These are phyloP conservation scores for Semicossyphus pulcher DNA, from an alignment of 2,113 vertebrate genomes.

Conservation along the genomic window DNA sequence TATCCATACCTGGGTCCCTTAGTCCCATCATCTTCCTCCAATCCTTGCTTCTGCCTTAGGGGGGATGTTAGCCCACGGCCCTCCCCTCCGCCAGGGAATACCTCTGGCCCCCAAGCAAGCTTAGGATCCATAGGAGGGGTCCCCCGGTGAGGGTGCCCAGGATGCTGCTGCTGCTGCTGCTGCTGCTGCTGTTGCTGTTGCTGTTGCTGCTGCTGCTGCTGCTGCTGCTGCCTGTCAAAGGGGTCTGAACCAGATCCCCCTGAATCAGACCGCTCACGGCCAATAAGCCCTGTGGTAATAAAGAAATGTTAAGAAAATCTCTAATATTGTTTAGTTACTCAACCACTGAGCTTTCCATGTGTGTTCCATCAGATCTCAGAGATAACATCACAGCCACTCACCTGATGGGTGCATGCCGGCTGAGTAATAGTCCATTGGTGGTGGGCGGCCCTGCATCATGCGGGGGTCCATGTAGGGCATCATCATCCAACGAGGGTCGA, in stretches of 20 bases:
- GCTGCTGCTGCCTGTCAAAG: conserved; percentile 89
- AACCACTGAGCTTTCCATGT: background rate
- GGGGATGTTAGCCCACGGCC: conserved; percentile 85
- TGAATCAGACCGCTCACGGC: conserved; percentile 92
- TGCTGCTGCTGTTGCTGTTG: conserved; percentile 88
- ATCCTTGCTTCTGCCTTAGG: conserved; percentile 84
- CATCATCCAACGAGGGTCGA: conserved; percentile 97
- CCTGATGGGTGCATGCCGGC: conserved; percentile 91
- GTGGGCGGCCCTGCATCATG: conserved; percentile 91
- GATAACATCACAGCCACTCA: conserved; percentile 63
- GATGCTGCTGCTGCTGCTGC: conserved; percentile 82
- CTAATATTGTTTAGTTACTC: background rate
- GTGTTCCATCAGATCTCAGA: background rate
- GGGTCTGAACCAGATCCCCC: conserved; percentile 92
- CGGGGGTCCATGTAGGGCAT: conserved; percentile 94
- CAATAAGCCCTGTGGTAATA: conserved; percentile 85
- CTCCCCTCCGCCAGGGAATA: conserved; percentile 84
- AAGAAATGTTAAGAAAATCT: conserved; percentile 3
- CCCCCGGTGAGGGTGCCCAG: conserved; percentile 85
- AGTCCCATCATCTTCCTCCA: conserved; percentile 86
- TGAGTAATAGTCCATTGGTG: conserved; percentile 90
- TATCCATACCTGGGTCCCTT: conserved; percentile 86
- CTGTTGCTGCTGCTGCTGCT: conserved; percentile 83
- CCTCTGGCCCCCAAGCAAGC: conserved; percentile 90
- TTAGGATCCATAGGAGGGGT: conserved; percentile 94